A percentile compares a stretch with the other conserved stretches of the same genome.
Conservation (phyloP, 2,113 vertebrate genomes). For the Sceloporus undulatus region DNA sequence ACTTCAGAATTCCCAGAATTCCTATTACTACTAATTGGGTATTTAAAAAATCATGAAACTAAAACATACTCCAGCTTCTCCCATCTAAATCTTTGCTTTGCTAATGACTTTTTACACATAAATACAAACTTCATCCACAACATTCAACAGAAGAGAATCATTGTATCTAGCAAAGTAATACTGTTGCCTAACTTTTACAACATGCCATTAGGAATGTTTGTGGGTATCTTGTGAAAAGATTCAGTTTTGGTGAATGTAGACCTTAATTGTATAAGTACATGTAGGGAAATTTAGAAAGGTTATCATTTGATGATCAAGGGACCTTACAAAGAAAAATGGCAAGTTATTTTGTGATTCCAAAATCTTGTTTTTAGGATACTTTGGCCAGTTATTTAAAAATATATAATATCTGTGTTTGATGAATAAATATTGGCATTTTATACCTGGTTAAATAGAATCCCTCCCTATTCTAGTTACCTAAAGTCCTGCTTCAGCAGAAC, state of each 20-base stretch:
- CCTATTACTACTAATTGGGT: background rate
- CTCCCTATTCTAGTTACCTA: background rate
- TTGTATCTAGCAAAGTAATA: background rate
- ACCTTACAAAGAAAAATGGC: background rate
- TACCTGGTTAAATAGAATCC: no score
- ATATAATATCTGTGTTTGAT: background rate
- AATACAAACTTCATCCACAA: background rate
- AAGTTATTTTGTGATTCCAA: background rate
- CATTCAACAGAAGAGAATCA: background rate
- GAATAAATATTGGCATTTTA: no score
- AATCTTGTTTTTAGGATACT: background rate
- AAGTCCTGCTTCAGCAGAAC: background rate
- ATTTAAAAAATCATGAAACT: background rate
- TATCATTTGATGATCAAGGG: background rate
- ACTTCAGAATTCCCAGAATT: background rate
- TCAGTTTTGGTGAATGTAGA: background rate
- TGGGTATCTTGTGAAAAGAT: background rate
- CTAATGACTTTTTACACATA: no score
- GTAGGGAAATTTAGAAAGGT: background rate
- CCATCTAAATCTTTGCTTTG: background rate
- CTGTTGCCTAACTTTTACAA: background rate
- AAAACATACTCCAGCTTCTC: background rate
- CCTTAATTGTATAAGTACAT: background rate
- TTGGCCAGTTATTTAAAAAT: background rate
- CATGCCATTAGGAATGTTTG: background rate